Evolutionary conservation across 2,888 invertebrate genomes (phyloP), one percentile per base, ranked within the genome.

Genomic region (Trachelus stipa): DNA sequence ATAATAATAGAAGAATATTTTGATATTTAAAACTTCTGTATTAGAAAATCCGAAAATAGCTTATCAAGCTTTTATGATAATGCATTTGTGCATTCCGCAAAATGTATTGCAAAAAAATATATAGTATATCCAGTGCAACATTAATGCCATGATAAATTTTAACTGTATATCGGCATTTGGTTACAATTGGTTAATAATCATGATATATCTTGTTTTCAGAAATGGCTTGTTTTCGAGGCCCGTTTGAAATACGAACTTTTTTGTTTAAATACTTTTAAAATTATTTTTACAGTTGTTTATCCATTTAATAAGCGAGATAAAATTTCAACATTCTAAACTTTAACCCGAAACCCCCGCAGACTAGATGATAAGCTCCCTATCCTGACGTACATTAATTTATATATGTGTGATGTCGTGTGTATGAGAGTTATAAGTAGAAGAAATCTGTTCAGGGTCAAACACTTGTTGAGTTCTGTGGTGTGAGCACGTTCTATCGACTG

Each of bases 391-490:
- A 56, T 76, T 37, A 73, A 40, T 31, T 69, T 69, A 3, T 35
- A 40, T 75, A 35, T 15, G 73, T 69, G n/a, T 74, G 68, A 34
- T 40, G 73, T 34, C 23, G 78, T 68, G 71, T 34, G 35, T 73
- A 79, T 75, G 75, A 75, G 73, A 80, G 34, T 74, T 68, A 35
- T 75, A 69, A 75, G 69, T 69, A 73, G 73, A 69, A 73, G 77
- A 79, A 68, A 75, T 40, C 34, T 37, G 37, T 34, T 34, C 69
- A 31, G 34, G 37, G 73, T 76, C 79, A 81, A 76, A 83, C 81
- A 83, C 84, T 84, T 82, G 82, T 84, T 83, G 83, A 75, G 40
- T 69, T 31, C 77, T 77, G n/a, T 33, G 56, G 30, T 68, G 74
- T 56, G 76, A 74, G 74, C 78, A 79, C 79, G 75, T 78, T 73